phyloP scores from a whole-genome alignment of 1,140 invertebrate species.

The Hormaphis cornu region DNA sequence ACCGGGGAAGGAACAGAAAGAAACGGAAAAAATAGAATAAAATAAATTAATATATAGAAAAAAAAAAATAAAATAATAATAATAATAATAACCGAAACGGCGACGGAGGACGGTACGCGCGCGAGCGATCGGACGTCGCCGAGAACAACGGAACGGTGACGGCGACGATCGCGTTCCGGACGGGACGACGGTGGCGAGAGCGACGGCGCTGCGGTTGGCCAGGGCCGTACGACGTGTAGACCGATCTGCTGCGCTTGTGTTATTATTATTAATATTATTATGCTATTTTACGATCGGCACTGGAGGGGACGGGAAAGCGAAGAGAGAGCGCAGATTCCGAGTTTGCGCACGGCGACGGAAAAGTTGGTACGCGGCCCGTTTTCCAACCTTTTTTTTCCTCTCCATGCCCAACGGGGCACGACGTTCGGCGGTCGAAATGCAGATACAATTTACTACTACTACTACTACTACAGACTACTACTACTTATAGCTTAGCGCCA shows the following conservation, averaged over 20 bases:
- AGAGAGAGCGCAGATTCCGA: too few species aligned
- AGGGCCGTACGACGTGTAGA: too few species aligned
- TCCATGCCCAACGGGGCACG: too few species aligned
- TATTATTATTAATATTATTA: too few species aligned
- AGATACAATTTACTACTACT: too few species aligned
- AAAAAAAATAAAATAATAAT: not conserved
- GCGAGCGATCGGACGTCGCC: too few species aligned
- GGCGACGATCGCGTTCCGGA: not conserved
- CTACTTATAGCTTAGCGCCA: too few species aligned
- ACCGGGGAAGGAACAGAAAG: not conserved
- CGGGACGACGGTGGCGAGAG: not conserved
- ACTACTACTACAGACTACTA: too few species aligned
- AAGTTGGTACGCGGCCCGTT: too few species aligned
- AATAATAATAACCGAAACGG: not conserved
- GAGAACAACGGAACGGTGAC: not conserved
- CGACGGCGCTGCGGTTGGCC: not conserved
- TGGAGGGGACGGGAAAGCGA: not conserved
- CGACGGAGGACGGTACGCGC: not conserved
- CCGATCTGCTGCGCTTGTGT: not conserved
- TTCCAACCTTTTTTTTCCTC: too few species aligned
- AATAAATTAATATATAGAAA: not conserved
- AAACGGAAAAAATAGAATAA: not conserved
- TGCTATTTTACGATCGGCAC: too few species aligned
- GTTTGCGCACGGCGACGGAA: not conserved
- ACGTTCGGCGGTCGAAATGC: too few species aligned